Percentiles rank a stretch among this genome's conserved stretches.
Evolutionary conservation across 2,113 vertebrate species (phyloP).

Genomic region (Baryphthengus martii): DNA sequence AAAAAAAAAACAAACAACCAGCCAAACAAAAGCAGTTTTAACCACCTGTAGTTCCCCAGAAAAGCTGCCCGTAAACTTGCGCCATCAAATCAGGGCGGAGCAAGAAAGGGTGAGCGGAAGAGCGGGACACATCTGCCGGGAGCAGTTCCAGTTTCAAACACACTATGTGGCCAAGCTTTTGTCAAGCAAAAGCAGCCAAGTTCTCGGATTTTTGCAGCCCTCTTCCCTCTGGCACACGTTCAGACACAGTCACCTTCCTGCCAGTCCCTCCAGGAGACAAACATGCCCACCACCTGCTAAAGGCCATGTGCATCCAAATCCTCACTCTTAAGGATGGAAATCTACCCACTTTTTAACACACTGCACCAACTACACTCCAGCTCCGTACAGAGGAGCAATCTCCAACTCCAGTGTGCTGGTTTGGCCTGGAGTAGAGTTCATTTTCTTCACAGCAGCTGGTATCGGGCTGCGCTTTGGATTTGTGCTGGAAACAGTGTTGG

Average conservation of each 20-base stretch:
- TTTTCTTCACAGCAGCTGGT: neutral
- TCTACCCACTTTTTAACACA: neutral
- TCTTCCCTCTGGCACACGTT: neutral
- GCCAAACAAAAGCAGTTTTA: neutral
- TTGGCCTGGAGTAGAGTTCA: neutral
- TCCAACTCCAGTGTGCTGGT: neutral
- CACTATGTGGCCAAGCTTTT: neutral
- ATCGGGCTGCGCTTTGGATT: neutral
- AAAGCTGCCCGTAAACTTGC: neutral
- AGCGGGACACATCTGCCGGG: neutral
- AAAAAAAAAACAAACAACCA: neutral
- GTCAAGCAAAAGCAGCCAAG: neutral
- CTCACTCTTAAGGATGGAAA: neutral
- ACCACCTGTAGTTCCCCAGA: neutral
- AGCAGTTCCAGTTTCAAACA: neutral
- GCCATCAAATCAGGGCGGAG: neutral
- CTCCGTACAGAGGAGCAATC: accelerated
- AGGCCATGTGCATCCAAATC: neutral
- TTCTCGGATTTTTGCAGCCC: neutral
- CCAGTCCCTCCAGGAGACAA: neutral
- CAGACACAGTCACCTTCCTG: neutral
- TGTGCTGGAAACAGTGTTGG: neutral
- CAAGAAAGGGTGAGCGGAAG: neutral
- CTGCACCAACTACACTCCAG: neutral
- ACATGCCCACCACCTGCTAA: accelerated